Conservation (phyloP, 1,140 invertebrate genomes). For the Eumaeus atala region DNA sequence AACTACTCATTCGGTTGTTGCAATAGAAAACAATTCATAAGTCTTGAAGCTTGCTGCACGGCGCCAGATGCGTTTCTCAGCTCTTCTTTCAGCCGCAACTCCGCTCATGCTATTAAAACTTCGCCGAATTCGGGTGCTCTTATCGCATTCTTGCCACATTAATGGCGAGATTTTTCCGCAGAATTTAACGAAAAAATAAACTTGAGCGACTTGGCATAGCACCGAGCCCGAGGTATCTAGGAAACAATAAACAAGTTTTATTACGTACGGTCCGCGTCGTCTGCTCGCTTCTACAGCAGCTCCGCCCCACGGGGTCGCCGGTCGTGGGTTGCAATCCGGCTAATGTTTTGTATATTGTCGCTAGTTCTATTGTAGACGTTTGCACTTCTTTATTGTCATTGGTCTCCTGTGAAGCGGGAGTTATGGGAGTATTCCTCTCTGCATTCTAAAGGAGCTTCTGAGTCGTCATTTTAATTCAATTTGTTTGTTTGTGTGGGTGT, state of each 20-base stretch:
- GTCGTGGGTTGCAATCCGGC: too few species aligned
- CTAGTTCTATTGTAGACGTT: too few species aligned
- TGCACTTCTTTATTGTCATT: too few species aligned
- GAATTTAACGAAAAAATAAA: slow-evolving; percentile 3
- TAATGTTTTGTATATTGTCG: too few species aligned
- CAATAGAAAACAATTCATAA: too few species aligned
- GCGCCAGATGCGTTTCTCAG: slow-evolving; percentile 23
- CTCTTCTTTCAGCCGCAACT: slow-evolving; percentile 18
- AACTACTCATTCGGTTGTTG: too few species aligned
- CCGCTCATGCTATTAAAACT: slow-evolving; percentile 17
- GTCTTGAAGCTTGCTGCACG: slow-evolving; percentile 9
- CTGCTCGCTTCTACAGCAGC: not conserved
- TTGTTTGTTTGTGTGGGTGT: too few species aligned
- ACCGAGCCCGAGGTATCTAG: not conserved
- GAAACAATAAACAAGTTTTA: not conserved
- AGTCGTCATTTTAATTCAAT: too few species aligned
- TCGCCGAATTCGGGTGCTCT: slow-evolving; percentile 15
- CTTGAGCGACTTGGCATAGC: not conserved
- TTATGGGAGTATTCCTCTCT: too few species aligned
- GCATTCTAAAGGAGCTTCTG: too few species aligned
- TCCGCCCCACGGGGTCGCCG: too few species aligned
- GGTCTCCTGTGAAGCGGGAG: too few species aligned
- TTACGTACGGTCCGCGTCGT: not conserved
- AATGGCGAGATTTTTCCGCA: slow-evolving; percentile 5
- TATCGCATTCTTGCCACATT: not conserved